Percentiles rank a stretch among this genome's conserved stretches.
phyloP scores from a whole-genome alignment of 2,888 invertebrate species.

The Gortyna flavago region DNA sequence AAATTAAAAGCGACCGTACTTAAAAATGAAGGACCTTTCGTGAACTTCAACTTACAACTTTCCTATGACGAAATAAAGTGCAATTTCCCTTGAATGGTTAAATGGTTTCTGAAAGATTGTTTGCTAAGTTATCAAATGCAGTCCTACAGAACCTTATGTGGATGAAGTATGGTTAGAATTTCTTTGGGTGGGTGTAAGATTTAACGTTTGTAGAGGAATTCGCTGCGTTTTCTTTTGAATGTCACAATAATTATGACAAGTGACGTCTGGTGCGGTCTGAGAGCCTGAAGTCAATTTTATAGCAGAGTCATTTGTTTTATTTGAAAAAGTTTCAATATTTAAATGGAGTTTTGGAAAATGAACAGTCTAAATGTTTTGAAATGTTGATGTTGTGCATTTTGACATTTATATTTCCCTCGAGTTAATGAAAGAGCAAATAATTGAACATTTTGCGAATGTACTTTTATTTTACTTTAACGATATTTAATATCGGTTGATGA shows the following conservation, averaged over 20 bases:
- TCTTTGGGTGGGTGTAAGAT: not conserved
- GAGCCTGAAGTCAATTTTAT: conserved; percentile 60
- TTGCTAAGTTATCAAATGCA: conserved; percentile 32
- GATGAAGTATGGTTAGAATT: conserved; percentile 23
- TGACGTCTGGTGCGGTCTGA: conserved; percentile 60
- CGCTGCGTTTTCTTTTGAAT: conserved; percentile 66
- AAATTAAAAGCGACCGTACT: conserved; percentile 67
- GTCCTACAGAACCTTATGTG: not conserved
- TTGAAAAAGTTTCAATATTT: conserved; percentile 50
- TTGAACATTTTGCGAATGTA: not conserved
- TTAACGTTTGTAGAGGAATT: conserved; percentile 46
- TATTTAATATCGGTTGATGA: not conserved
- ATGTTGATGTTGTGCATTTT: conserved; percentile 24
- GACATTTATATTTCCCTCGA: conserved; percentile 8
- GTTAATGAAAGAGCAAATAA: conserved; percentile 6
- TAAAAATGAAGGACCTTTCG: conserved; percentile 49
- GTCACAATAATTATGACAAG: conserved; percentile 71
- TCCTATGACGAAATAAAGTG: conserved; percentile 19
- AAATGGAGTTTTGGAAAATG: conserved; percentile 35
- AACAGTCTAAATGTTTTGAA: conserved; percentile 39
- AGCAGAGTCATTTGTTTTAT: conserved; percentile 55
- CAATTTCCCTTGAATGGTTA: conserved; percentile 36
- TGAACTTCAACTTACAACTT: conserved; percentile 27
- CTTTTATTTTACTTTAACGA: conserved; percentile 4
- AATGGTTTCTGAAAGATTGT: conserved; percentile 30